phyloP scores from a whole-genome alignment of 2,888 invertebrate species.

The Ischnus inquisitorius region DNA sequence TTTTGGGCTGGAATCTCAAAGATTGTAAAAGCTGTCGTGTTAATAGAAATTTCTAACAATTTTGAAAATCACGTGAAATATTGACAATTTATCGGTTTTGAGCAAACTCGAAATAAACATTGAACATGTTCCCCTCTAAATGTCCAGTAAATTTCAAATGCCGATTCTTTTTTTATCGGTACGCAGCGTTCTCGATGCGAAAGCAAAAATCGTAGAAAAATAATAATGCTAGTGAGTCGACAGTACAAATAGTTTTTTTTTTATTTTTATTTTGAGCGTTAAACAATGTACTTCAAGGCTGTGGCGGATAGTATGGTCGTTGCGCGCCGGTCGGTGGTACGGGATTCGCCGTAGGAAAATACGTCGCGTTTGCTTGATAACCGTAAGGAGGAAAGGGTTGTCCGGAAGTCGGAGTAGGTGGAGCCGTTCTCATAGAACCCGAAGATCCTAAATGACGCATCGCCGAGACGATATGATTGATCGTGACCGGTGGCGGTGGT shows the following conservation, averaged over 20 bases:
- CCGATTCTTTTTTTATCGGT: no score
- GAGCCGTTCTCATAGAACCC: conserved; percentile 75
- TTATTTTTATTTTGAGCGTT: neutral
- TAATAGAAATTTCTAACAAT: no score
- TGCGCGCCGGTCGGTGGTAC: conserved; percentile 78
- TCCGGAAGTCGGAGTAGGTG: conserved; percentile 75
- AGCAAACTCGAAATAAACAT: no score
- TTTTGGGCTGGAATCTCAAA: no score
- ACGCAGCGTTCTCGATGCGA: no score
- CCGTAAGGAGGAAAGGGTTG: conserved; percentile 80
- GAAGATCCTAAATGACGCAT: conserved; percentile 78
- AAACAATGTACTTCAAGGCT: conserved; percentile 70
- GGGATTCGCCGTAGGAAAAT: conserved; percentile 79
- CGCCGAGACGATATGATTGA: conserved; percentile 82
- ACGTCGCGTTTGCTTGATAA: conserved; percentile 80
- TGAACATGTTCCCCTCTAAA: no score
- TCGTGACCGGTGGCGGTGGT: conserved; percentile 82
- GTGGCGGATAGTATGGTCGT: conserved; percentile 82
- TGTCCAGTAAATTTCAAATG: no score
- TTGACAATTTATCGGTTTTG: no score
- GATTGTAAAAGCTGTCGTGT: no score
- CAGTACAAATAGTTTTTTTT: neutral
- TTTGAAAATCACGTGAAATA: no score
- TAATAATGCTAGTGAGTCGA: neutral
- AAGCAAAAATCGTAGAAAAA: neutral